These are phyloP conservation scores for Listronotus oregonensis DNA, from an alignment of 1,140 invertebrate genomes.

Conservation along the genomic window DNA sequence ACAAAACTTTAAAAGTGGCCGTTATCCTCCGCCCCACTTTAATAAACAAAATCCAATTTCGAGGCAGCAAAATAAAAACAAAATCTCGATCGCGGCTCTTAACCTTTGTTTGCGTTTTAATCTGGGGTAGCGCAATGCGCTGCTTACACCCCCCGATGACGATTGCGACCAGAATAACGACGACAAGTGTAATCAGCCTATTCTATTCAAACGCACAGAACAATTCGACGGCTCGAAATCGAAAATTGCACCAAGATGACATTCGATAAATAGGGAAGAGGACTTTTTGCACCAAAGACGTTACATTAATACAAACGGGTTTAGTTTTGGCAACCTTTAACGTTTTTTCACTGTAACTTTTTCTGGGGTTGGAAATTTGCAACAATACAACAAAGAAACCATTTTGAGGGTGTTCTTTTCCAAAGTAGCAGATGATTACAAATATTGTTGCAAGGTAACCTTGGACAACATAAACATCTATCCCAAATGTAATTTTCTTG, in stretches of 20 bases:
- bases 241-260: conserved; percentile 35
- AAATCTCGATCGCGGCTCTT: conserved; percentile 35
- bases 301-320: too few species aligned
- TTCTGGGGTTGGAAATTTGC: too few species aligned
- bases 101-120: conserved; percentile 50
- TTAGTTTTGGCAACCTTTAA: too few species aligned
- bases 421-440: too few species aligned
- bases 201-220: conserved; percentile 49
- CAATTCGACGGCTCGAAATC: conserved; percentile 39
- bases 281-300: conserved; percentile 11
- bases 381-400: too few species aligned
- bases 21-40: conserved; percentile 25
- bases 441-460: too few species aligned
- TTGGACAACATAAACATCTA: too few species aligned
- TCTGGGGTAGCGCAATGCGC: conserved; percentile 36
- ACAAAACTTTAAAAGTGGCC: too few species aligned
- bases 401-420: too few species aligned
- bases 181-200: conserved; percentile 51
- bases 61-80: conserved; percentile 21
- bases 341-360: too few species aligned
- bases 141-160: conserved; percentile 15
- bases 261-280: not conserved
- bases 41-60: conserved; percentile 29
- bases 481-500: too few species aligned
- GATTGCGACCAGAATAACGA: conserved; percentile 16